Evolutionary conservation across 2,888 invertebrate genomes (phyloP).

Genomic region (Salpingus planirostris): DNA sequence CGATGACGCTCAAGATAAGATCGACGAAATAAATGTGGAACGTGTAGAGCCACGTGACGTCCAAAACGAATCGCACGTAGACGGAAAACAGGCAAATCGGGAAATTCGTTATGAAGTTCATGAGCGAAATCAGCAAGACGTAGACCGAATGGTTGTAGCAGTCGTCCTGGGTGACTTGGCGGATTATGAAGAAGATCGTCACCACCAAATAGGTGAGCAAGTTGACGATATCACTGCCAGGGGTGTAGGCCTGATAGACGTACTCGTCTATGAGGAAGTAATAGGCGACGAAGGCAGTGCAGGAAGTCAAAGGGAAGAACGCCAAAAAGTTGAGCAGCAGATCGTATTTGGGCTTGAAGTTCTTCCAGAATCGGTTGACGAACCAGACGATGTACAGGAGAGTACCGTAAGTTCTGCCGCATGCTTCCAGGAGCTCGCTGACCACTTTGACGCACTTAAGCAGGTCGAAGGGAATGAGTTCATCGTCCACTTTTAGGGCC

Average conservation of each 20-base stretch:
- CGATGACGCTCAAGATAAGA: constrained; percentile 5
- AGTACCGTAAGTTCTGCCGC: constrained; percentile 7
- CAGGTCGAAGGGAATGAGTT: not conserved
- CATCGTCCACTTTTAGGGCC: too few species aligned
- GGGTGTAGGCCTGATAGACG: constrained; percentile 9
- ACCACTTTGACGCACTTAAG: not conserved
- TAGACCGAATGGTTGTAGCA: constrained; percentile 3
- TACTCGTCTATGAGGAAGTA: constrained; percentile 7
- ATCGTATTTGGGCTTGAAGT: constrained; percentile 1
- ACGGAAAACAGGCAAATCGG: constrained; percentile 9
- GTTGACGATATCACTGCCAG: constrained; percentile 9
- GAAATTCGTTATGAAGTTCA: constrained; percentile 10
- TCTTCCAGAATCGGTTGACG: constrained; percentile 4
- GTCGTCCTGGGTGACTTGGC: constrained; percentile 4
- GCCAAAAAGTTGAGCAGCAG: constrained; percentile 5
- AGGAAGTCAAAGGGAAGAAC: constrained; percentile 4
- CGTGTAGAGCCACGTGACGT: constrained; percentile 8
- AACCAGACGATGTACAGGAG: constrained; percentile 7
- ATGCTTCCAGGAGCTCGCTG: not conserved
- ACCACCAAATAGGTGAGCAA: constrained; percentile 5
- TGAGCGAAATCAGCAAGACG: constrained; percentile 8
- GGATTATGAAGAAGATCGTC: constrained; percentile 4
- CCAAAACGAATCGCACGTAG: constrained; percentile 11
- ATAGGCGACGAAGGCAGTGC: constrained; percentile 4
- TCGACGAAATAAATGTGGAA: constrained; percentile 12